Evolutionary conservation across 1,140 invertebrate species (phyloP).

Genomic region (Centruroides sculpturatus): DNA sequence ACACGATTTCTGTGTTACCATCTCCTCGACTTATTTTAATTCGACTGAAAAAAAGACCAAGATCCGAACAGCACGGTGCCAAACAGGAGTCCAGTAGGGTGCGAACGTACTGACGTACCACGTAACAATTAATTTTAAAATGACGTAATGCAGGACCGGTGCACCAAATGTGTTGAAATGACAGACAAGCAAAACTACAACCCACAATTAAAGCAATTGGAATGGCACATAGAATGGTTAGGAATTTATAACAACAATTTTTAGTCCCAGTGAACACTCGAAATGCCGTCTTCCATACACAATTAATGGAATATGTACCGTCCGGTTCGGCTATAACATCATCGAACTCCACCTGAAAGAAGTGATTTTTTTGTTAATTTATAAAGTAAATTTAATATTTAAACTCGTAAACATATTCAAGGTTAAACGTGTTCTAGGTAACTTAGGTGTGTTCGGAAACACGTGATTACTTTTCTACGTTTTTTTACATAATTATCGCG

Average conservation of each 20-base stretch:
- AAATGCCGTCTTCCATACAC: slow-evolving; percentile 53
- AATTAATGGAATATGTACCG: slow-evolving; percentile 51
- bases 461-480: no score
- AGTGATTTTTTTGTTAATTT: neutral
- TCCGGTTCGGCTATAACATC: slow-evolving; percentile 64
- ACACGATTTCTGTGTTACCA: slow-evolving; percentile 2
- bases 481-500: no score
- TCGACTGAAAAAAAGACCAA: slow-evolving; percentile 46
- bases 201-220: slow-evolving; percentile 50
- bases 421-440: no score
- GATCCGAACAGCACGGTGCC: slow-evolving; percentile 43
- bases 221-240: slow-evolving; percentile 49
- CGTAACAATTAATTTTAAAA: slow-evolving; percentile 49
- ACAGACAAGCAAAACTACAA: slow-evolving; percentile 53
- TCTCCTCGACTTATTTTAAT: slow-evolving; percentile 32
- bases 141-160: slow-evolving; percentile 45
- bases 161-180: slow-evolving; percentile 64
- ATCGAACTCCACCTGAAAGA: slow-evolving; percentile 49
- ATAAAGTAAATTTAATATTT: no score
- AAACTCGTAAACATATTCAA: no score
- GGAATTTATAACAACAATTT: slow-evolving; percentile 50
- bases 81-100: slow-evolving; percentile 43
- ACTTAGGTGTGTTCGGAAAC: no score
- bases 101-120: slow-evolving; percentile 39
- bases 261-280: slow-evolving; percentile 50